These are phyloP conservation scores for Parotia lawesii DNA, from an alignment of 2,113 vertebrate genomes.

Conservation along the genomic window DNA sequence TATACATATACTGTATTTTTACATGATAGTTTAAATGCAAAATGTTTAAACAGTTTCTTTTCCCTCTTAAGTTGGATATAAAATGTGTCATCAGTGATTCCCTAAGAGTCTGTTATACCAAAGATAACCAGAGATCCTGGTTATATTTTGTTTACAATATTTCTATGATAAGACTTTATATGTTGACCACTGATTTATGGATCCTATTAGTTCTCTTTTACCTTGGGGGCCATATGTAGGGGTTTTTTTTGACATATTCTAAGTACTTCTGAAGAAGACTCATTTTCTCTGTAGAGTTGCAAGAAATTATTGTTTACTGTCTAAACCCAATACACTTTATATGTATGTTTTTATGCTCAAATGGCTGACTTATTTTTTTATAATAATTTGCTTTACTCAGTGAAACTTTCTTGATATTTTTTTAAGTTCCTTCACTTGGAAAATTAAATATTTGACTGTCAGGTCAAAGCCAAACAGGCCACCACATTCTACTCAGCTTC, in stretches of 20 bases:
- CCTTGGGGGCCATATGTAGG: neutral
- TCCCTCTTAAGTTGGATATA: slow-evolving; percentile 12
- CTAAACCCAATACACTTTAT: slow-evolving; percentile 43
- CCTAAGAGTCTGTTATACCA: slow-evolving; percentile 63
- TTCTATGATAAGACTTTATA: slow-evolving; percentile 33
- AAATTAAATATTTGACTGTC: neutral
- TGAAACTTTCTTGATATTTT: neutral
- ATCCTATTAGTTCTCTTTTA: neutral
- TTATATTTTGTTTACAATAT: slow-evolving; percentile 69
- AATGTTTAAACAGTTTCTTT: slow-evolving; percentile 51
- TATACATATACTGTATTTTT: slow-evolving; percentile 54
- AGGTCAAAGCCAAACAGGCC: neutral
- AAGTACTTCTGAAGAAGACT: slow-evolving; percentile 34
- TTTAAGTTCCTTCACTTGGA: neutral
- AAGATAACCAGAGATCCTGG: slow-evolving; percentile 56
- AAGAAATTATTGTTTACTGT: neutral
- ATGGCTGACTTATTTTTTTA: neutral
- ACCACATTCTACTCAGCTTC: neutral
- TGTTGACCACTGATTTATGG: slow-evolving; percentile 35
- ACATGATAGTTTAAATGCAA: slow-evolving; percentile 60
- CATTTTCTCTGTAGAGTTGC: slow-evolving; percentile 14
- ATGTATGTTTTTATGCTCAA: slow-evolving; percentile 13
- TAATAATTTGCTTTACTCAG: neutral
- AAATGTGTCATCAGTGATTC: slow-evolving; percentile 25
- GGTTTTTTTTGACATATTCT: neutral